Base-by-base conservation (phyloP, 2,797 vertebrate species). In the Orientallactaga sibirica region DNA sequence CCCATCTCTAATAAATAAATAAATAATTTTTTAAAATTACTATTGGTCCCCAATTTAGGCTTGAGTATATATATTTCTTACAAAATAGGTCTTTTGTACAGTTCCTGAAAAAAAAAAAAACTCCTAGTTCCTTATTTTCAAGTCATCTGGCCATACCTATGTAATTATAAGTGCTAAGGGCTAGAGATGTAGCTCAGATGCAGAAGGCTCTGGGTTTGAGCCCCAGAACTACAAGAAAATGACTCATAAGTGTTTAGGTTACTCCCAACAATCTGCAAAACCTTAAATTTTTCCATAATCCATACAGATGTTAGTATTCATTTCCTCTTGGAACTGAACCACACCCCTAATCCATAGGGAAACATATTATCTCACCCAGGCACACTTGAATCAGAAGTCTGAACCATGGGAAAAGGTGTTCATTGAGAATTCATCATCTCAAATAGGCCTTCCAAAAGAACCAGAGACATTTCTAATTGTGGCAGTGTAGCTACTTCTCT, bases 401-500 rank as follows among this genome's bases (percentile, higher is more conserved):
- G 70, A 73, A 55, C 83, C 93, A 93, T 83, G 18, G 92, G 91
- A 94, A 90, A 95, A 93, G 80, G 85, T 91, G 62, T 76, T 83
- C 95, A 79, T 64, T 94, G 64, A 92, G 75, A 91, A 81, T 92
- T 19, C 9, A n/a, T 55, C 37, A 90, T 94, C 96, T 83, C 84
- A 93, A 95, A 80, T 1, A 95, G 88, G 90, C 74, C 86, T 91
- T 97, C 90, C 92, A 96, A 95, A 91, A 86, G 96, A 97, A 79
- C 70, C 96, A 96, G 88, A 84, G 58, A 93, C 95, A 86, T 97
- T 97, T 97, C 93, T 95, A 96, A 83, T 79, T 82, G 86, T 95
- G 80, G 37, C 81, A 89, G 29, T 33, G 5, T 52, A 85, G 67
- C 64, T 84, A 37, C 91, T 92, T 94, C 90, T 77, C 64, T 22